Evolutionary conservation across 2,113 vertebrate genomes (phyloP), one percentile per base, ranked within the genome.

Genomic region (Falco punctatus): DNA sequence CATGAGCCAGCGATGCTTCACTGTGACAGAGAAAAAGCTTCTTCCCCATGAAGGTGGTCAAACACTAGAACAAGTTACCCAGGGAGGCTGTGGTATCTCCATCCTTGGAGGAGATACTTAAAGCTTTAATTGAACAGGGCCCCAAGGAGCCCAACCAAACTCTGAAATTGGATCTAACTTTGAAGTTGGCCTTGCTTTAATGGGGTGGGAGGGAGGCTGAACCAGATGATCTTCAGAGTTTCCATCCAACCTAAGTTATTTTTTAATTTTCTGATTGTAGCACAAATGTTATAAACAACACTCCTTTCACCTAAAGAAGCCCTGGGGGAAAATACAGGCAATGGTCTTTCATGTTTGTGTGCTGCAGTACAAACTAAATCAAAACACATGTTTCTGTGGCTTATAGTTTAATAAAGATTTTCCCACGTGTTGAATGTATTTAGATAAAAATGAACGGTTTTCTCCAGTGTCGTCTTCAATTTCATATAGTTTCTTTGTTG

Each of bases 331-430:
- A 88, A 75, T 67, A 81, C 12, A 91, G 89, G 69, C 91, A 72
- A 19, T 52, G 18, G 48, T 92, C 86, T 95, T 94, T 96, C 57
- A 91, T 92, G 77, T 91, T 91, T 59, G 48, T 87, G 51, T 81
- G 57, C 89, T 94, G 49, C 62, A 85, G 44, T 48, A n/a, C 57
- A 80, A 85, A 72, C 84, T 91, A 88, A 95, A 77, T 91, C 48
- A 93, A 90, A 96, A 79, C 96, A 96, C 57, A 91, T 96, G 87
- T 94, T 96, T 89, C 61, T 87, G 58, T 80, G 40, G 27, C 30
- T 91, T 94, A 46, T 54, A 85, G 84, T 92, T 95, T 72, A 91
- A 90, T 87, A 72, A 96, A 64, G 89, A 81, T 88, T 96, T 96
- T 96, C 91, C 73, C 93, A 94, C 0, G 27, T 95, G 66, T 91